Base-by-base conservation (phyloP, 2,113 vertebrate species). In the Salminus brasiliensis region DNA sequence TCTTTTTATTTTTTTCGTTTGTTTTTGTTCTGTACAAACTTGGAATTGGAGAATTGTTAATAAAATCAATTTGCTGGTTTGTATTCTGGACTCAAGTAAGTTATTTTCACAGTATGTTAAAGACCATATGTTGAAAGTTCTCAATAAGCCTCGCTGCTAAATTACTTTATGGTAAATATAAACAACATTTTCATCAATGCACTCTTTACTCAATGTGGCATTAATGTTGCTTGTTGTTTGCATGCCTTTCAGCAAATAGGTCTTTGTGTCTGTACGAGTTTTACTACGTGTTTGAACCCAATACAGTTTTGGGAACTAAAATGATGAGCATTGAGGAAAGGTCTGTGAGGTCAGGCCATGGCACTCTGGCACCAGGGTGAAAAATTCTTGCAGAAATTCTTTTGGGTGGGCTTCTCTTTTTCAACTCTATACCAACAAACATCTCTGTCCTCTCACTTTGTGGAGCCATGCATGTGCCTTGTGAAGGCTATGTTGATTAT, bases 51-150 rank as follows among this genome's bases (percentile, higher is more conserved):
- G 32, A 52, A 75, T 78, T 83, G 84, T 81, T 85, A 83, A 85
- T 85, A 83, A 85, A 85, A 78, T 77, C 75, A 73, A 81, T 83
- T 79, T 83, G 66, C 71, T 83, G 78, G 74, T 85, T 83, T 85
- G 74, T 83, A 83, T 67, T 77, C 67, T 76, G 34, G 21, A 45
- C 21, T 66, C 21, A 0, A 49, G 59, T 30, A 53, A 34, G 36
- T 66, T 3, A 45, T 34, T 68, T 27, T 1, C 21, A 10, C 29
- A 36, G 23, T 30, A 36, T n/a, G n/a, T n/a, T n/a, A n/a, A n/a
- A n/a, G n/a, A n/a, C n/a, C n/a, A n/a, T n/a, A n/a, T n/a, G n/a
- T n/a, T n/a, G n/a, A n/a, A n/a, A n/a, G n/a, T n/a, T n/a, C n/a
- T n/a, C n/a, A n/a, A n/a, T n/a, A n/a, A n/a, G n/a, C n/a, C n/a